phyloP scores from a whole-genome alignment of 2,888 invertebrate species.

The Zonitis immaculata region DNA sequence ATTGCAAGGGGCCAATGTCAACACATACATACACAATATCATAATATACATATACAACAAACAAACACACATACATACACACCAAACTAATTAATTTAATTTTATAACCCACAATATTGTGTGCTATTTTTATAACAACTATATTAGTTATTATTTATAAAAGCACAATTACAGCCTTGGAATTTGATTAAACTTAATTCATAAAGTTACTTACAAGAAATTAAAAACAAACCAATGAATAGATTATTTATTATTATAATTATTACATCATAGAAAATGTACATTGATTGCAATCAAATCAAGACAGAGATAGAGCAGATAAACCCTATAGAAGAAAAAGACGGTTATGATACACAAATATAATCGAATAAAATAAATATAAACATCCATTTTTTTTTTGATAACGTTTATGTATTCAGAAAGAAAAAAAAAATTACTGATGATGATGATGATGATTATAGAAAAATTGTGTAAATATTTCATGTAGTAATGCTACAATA shows the following conservation, averaged over 20 bases:
- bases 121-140: constrained; percentile 16
- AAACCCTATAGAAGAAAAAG: constrained; percentile 13
- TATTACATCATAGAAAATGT: constrained; percentile 22
- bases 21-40: constrained; percentile 2
- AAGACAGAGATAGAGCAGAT: background rate
- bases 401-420: background rate
- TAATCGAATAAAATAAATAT: background rate
- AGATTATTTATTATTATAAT: constrained; percentile 6
- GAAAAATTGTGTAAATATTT: background rate
- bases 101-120: constrained; percentile 16
- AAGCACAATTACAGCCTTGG: constrained; percentile 15
- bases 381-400: background rate
- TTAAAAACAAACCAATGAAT: background rate
- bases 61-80: background rate
- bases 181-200: constrained; percentile 17
- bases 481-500: constrained; percentile 69
- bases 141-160: constrained; percentile 1
- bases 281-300: constrained; percentile 17
- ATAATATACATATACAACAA: background rate
- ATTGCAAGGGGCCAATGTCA: constrained; percentile 16
- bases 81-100: constrained; percentile 18
- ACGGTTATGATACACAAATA: background rate
- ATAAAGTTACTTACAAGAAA: background rate
- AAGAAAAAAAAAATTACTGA: background rate
- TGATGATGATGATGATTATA: background rate